These are phyloP conservation scores for Clytia hemisphaerica DNA, from an alignment of 30 jellyfish, hydroid and myxozoan species.

Conservation along the genomic window DNA sequence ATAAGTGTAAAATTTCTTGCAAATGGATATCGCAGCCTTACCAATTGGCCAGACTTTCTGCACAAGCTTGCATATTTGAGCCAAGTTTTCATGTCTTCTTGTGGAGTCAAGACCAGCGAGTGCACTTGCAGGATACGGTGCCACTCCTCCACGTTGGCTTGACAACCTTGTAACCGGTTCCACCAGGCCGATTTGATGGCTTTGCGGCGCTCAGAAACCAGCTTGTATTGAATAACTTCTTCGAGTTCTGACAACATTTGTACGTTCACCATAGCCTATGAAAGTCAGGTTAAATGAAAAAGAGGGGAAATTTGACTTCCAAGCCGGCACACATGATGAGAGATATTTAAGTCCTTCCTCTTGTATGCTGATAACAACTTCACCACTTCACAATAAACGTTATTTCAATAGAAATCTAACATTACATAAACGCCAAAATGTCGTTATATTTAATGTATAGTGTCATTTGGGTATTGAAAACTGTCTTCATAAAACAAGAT, in stretches of 20 bases:
- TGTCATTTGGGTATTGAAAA: too few relatives aligned
- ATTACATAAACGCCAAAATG: too few relatives aligned
- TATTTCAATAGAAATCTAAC: too few relatives aligned
- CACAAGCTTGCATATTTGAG: conserved; percentile 89
- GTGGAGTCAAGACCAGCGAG: conserved; percentile 90
- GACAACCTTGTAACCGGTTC: conserved; percentile 90
- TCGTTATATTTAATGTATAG: too few relatives aligned
- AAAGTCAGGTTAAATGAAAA: too few relatives aligned
- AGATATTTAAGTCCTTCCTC: too few relatives aligned
- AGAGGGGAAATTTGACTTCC: too few relatives aligned
- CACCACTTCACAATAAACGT: too few relatives aligned
- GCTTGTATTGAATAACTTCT: conserved; percentile 80
- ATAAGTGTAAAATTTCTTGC: too few relatives aligned
- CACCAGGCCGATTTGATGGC: conserved; percentile 91
- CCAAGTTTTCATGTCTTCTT: conserved; percentile 95
- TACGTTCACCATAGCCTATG: conserved; percentile 90
- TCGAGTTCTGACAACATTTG: conserved; percentile 97
- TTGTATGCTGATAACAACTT: too few relatives aligned
- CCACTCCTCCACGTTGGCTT: conserved; percentile 98
- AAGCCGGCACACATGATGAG: too few relatives aligned
- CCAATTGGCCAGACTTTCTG: conserved; percentile 90
- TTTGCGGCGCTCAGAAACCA: conserved; percentile 89
- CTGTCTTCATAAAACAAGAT: too few relatives aligned
- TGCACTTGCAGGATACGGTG: conserved; percentile 80
- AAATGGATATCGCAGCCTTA: conserved; percentile 15